Base-by-base conservation (phyloP, 2,888 invertebrate genomes). In the Rutpela maculata region DNA sequence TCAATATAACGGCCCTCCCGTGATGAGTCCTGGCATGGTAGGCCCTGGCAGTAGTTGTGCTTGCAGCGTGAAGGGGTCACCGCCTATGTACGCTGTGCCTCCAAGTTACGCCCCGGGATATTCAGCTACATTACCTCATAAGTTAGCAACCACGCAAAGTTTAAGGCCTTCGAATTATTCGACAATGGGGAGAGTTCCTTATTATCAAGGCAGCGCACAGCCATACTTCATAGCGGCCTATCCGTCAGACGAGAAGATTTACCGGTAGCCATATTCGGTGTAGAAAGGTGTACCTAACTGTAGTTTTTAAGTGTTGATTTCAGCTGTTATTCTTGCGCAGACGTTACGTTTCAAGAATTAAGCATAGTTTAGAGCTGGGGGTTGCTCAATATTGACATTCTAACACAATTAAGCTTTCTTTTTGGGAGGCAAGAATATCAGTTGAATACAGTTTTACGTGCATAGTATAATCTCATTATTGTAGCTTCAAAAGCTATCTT, bases 61-160 rank as follows among this genome's bases (percentile, higher is more conserved):
- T 18, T 90, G 89, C 74, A 90, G 86, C 89, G 91, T 86, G 82
- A 92, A 88, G 89, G 91, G 91, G 57, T 90, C 89, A 15, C 89
- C 91, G 0, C 91, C 92, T 0, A 84, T 93, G 4, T 92, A 92
- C 79, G 93, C 92, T 17, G 92, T 94, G 18, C 93, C 93, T 0
- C 91, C 94, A 0, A 84, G 50, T n/a, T 90, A 90, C 75, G 86
- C 84, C 5, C 86, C 93, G 0, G 92, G 92, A 17, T 93, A 93
- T 83, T 91, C 92, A 0, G 93, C 94, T 68, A 95, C 91, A 59
- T 90, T 93, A 84, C 94, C 95, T 56, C 94, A 93, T 87, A 94
- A 95, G 88, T 88, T 93, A 19, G 84, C 91, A 0, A 84, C 92
- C 6, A 90, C 92, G 57, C 80, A 78, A 31, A 66, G 55, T 67